Evolutionary conservation across 2,797 vertebrate genomes (phyloP).

Genomic region (Dicrostonyx torquatus): DNA sequence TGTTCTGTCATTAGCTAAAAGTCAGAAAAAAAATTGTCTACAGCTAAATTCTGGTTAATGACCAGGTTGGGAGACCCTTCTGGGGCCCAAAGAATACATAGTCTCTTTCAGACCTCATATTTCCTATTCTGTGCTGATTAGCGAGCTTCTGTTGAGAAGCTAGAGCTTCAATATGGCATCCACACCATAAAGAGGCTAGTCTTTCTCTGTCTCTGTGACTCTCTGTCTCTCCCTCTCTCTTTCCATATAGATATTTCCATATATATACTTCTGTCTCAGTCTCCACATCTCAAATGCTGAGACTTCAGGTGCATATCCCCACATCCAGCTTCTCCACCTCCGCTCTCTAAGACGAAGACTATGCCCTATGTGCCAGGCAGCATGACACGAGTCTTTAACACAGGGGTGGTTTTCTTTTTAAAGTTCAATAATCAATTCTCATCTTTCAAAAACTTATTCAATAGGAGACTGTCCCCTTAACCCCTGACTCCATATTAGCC

Average conservation of each 20-base stretch:
- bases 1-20: slow-evolving; percentile 41
- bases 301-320: not conserved
- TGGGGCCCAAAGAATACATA: not conserved
- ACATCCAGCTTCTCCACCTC: not conserved
- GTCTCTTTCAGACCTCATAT: slow-evolving; percentile 43
- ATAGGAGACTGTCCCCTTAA: not conserved
- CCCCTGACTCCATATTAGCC: not conserved
- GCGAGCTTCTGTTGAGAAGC: not conserved
- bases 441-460: slow-evolving; percentile 8
- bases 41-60: slow-evolving; percentile 30
- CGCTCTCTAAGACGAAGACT: not conserved
- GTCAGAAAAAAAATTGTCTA: slow-evolving; percentile 40
- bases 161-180: not conserved
- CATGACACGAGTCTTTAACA: slow-evolving; percentile 19
- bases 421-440: not conserved
- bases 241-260: too few relatives aligned
- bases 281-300: not conserved
- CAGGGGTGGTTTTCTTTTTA: slow-evolving; percentile 27
- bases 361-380: not conserved
- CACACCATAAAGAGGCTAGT: not conserved
- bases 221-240: not conserved
- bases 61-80: not conserved
- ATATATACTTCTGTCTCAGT: not conserved
- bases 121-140: slow-evolving; percentile 34
- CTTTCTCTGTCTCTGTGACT: not conserved